These are phyloP conservation scores for Mirza zaza DNA, from an alignment of 2,113 vertebrate species.

Conservation along the genomic window DNA sequence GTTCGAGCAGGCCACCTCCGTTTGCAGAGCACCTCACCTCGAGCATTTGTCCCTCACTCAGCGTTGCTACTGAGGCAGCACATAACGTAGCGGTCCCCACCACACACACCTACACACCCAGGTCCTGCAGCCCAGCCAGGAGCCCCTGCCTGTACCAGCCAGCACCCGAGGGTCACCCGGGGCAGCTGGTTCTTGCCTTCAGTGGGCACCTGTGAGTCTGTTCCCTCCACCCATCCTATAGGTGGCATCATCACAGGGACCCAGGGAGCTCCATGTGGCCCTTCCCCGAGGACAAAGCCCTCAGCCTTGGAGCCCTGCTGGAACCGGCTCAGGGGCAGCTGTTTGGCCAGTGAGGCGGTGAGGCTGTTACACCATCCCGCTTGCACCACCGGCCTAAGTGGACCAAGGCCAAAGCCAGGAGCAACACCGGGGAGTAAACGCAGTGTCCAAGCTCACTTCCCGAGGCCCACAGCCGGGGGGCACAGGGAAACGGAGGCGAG, in stretches of 20 bases:
- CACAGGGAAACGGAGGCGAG: background rate
- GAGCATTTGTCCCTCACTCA: background rate
- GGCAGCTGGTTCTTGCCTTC: background rate
- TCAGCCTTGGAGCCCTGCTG: background rate
- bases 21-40: background rate
- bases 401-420: background rate
- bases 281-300: background rate
- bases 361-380: background rate
- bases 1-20: background rate
- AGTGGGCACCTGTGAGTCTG: background rate
- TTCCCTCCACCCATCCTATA: background rate
- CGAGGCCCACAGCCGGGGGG: background rate
- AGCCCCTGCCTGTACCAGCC: background rate
- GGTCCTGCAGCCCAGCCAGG: background rate
- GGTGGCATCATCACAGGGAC: background rate
- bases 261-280: background rate
- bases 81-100: background rate
- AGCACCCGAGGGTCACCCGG: background rate
- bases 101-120: too few species aligned
- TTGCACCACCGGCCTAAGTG: background rate
- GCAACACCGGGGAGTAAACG: background rate
- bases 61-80: background rate
- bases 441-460: background rate
- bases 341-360: background rate
- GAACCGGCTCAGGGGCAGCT: background rate